Evolutionary conservation across 2,888 invertebrate genomes (phyloP), one percentile per base, ranked within the genome.

Genomic region (Erebia aethiops): DNA sequence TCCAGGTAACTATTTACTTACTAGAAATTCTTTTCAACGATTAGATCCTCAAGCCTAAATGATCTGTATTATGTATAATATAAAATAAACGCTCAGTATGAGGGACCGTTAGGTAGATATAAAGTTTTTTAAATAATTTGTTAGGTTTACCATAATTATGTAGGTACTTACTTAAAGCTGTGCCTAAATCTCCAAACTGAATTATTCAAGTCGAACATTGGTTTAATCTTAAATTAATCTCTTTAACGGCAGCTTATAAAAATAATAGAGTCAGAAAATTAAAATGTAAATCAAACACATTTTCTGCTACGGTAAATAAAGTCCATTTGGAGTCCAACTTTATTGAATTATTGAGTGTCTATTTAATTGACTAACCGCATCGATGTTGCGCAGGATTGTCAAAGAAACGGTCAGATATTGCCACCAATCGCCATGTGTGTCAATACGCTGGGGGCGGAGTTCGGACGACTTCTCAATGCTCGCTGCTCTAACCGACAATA

Each of bases 391-490:
- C 92, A 87, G 84, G 92, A 92, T 87, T 90, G 85, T 85, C 85
- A 82, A 81, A 79, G 80, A 84, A 80, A 82, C 81, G 81, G 75
- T 78, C 79, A 76, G 71, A 77, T 76, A 77, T 77, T 76, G 80
- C 87, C 85, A 82, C 92, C 92, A 93, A 93, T 93, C 87, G 78
- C 81, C 86, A 86, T 86, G 84, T 87, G 86, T 87, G 89, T 89
- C 87, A 88, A 87, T 86, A 87, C 79, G 74, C 73, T 72, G 80
- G 81, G 81, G 92, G 92, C 89, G 92, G 86, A 80, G 92, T 84
- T 81, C 85, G 67, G 68, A 74, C 77, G 76, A 77, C 79, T 78
- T 77, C 79, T 76, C 77, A 77, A 79, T 71, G 71, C 74, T 74
- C 74, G 71, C 73, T 73, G 77, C 74, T 69, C 72, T 58, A 52